phyloP scores from a whole-genome alignment of 2,797 vertebrate genomes.

The Lagodon rhomboides region DNA sequence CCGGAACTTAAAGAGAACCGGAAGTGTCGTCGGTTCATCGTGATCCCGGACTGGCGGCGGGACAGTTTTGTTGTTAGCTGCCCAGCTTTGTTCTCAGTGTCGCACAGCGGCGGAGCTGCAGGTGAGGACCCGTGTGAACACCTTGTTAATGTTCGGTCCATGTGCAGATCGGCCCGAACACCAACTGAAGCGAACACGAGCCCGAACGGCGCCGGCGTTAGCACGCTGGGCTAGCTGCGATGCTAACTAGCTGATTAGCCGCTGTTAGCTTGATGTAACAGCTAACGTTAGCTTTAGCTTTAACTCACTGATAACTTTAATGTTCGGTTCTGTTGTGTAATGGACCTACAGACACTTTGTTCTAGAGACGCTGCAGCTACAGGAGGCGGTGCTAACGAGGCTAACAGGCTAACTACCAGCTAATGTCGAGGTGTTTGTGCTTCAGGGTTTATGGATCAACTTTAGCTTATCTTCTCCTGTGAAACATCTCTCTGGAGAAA shows the following conservation, averaged over 20 bases:
- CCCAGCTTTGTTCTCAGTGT: not conserved
- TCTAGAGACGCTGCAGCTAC: too few species aligned
- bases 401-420: not conserved
- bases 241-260: constrained; percentile 34
- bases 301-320: not conserved
- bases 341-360: not conserved
- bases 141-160: not conserved
- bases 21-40: constrained; percentile 35
- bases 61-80: constrained; percentile 3
- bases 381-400: not conserved
- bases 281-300: not conserved
- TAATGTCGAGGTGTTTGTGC: not conserved
- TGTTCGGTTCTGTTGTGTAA: fast-evolving
- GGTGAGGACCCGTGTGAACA: constrained; percentile 6
- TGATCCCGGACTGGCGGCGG: constrained; percentile 41
- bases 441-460: not conserved
- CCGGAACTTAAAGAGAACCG: not conserved
- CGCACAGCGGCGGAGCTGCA: not conserved
- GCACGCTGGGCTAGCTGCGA: not conserved
- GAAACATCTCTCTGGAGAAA: not conserved
- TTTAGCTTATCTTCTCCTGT: not conserved
- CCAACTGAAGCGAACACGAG: fast-evolving
- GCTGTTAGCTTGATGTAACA: constrained; percentile 16
- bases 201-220: not conserved
- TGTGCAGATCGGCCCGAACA: too few species aligned